phyloP scores from a whole-genome alignment of 2,888 invertebrate genomes.

The Adelognathus sp. region DNA sequence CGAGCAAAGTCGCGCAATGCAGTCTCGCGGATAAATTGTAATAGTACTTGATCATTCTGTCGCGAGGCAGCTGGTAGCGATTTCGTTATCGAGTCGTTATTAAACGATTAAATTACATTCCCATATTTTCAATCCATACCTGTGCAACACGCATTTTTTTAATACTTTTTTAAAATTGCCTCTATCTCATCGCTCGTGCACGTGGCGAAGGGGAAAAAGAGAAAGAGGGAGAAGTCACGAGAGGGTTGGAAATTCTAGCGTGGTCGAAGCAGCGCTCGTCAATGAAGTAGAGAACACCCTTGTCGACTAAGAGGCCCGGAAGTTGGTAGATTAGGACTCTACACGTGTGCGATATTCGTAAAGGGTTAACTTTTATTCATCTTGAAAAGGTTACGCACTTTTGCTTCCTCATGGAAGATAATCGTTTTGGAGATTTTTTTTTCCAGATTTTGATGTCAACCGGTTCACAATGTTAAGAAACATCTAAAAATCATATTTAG shows the following conservation, averaged over 20 bases:
- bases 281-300: constrained; percentile 3
- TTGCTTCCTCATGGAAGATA: too few species aligned
- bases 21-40: not conserved
- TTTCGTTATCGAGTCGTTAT: constrained; percentile 36
- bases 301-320: not conserved
- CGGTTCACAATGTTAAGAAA: too few species aligned
- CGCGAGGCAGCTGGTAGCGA: constrained; percentile 24
- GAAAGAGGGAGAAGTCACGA: not conserved
- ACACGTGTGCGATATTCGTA: too few species aligned
- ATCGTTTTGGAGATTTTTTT: too few species aligned
- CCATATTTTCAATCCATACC: constrained; percentile 40
- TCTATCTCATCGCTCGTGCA: constrained; percentile 19
- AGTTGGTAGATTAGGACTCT: not conserved
- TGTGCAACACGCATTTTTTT: not conserved
- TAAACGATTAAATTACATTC: constrained; percentile 41
- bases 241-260: not conserved
- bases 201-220: constrained; percentile 16
- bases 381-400: too few species aligned
- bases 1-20: constrained; percentile 6
- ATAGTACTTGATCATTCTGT: not conserved
- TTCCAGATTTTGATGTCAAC: too few species aligned
- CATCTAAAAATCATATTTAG: too few species aligned
- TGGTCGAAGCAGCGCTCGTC: not conserved
- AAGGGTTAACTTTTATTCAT: too few species aligned
- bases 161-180: not conserved